Evolutionary conservation across 2,113 vertebrate genomes (phyloP).

Genomic region (Furnarius figulus): DNA sequence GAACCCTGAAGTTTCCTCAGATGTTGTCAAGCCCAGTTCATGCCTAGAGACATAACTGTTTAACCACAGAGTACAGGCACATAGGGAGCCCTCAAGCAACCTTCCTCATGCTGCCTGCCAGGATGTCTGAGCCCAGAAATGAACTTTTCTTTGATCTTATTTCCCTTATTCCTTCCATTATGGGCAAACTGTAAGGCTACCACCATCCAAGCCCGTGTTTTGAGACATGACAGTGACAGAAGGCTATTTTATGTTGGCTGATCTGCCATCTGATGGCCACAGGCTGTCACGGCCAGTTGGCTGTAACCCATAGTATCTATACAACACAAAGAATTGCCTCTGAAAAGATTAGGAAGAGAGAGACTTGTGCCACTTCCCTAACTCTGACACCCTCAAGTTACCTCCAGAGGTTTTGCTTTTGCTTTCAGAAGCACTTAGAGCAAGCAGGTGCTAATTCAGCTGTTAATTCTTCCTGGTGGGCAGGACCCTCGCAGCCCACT

Average conservation of each 20-base stretch:
- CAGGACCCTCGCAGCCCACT: background rate
- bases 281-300: background rate
- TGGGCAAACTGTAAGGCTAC: background rate
- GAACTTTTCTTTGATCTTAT: background rate
- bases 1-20: background rate
- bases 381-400: background rate
- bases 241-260: background rate
- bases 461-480: background rate
- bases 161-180: background rate
- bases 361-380: background rate
- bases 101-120: background rate
- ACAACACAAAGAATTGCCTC: background rate
- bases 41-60: background rate
- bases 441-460: background rate
- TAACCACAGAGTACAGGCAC: background rate
- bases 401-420: background rate
- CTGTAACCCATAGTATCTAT: background rate
- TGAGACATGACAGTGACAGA: background rate
- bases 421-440: background rate
- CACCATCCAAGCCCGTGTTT: background rate
- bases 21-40: background rate
- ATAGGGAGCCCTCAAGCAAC: background rate
- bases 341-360: background rate
- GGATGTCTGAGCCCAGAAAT: background rate
- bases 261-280: conserved; percentile 7